A percentile compares a stretch with the other conserved stretches of the same genome.
phyloP scores from a whole-genome alignment of 1,140 invertebrate species.

The Philopotamus ludificatus region DNA sequence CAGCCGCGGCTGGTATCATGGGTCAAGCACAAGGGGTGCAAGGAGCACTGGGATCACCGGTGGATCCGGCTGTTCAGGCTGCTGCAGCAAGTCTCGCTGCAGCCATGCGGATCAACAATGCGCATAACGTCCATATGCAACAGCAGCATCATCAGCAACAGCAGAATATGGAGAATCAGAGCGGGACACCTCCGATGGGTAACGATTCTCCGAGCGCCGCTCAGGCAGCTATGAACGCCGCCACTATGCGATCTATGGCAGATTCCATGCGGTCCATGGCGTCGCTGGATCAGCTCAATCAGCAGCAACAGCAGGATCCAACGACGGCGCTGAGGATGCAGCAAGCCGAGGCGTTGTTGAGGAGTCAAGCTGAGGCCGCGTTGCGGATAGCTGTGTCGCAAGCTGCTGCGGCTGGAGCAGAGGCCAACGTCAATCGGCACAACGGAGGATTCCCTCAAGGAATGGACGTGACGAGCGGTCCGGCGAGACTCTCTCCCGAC shows the following conservation, averaged over 20 bases:
- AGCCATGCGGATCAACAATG: constrained; percentile 68
- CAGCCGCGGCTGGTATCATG: constrained; percentile 68
- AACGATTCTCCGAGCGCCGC: constrained; percentile 48
- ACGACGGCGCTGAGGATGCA: constrained; percentile 73
- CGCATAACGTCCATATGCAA: constrained; percentile 48
- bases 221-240: constrained; percentile 48
- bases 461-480: constrained; percentile 46
- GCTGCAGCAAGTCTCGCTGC: constrained; percentile 76
- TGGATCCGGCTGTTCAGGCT: constrained; percentile 62
- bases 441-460: constrained; percentile 52
- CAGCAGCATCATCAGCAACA: constrained; percentile 60
- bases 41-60: constrained; percentile 46
- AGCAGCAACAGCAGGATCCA: constrained; percentile 57
- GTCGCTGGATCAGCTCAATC: constrained; percentile 44
- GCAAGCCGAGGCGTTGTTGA: constrained; percentile 75
- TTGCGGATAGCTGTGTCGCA: constrained; percentile 72
- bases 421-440: constrained; percentile 49
- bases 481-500: constrained; percentile 60
- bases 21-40: constrained; percentile 57
- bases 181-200: constrained; percentile 47
- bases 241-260: constrained; percentile 44
- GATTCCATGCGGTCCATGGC: constrained; percentile 45
- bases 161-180: constrained; percentile 48
- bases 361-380: constrained; percentile 80
- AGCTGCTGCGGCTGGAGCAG: constrained; percentile 51